Evolutionary conservation across 2,888 invertebrate genomes (phyloP).

Genomic region (Argyresthia goedartella): DNA sequence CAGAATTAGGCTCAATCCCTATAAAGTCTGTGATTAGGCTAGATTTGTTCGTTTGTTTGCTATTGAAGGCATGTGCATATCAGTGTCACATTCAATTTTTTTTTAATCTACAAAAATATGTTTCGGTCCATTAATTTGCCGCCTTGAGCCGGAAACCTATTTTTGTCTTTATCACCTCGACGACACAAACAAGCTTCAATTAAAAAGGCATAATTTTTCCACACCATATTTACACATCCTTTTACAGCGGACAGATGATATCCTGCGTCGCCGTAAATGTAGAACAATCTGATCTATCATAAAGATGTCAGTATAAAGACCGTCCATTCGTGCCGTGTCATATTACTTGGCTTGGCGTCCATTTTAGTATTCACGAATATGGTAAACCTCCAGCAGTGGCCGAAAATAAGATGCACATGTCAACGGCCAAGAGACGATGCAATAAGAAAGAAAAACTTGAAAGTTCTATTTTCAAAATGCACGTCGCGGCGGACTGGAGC

Average conservation of each 20-base stretch:
- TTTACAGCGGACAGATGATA: constrained; percentile 5
- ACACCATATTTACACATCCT: neutral
- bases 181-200: neutral
- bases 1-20: too few relatives aligned
- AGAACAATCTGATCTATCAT: constrained; percentile 1
- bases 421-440: constrained; percentile 56
- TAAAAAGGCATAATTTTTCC: neutral
- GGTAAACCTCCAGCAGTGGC: constrained; percentile 48
- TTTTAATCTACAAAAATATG: neutral
- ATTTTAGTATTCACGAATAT: constrained; percentile 25
- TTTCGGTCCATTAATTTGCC: too few relatives aligned
- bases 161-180: too few relatives aligned
- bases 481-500: constrained; percentile 28
- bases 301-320: neutral
- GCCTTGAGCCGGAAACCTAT: too few relatives aligned
- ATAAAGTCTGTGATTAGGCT: too few relatives aligned
- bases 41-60: too few relatives aligned
- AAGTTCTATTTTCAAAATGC: constrained; percentile 60
- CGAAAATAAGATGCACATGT: constrained; percentile 61
- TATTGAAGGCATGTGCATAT: too few relatives aligned
- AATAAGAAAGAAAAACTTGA: constrained; percentile 41
- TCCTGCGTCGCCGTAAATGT: constrained; percentile 2
- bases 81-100: neutral
- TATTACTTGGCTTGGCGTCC: neutral
- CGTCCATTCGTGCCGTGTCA: neutral